phyloP scores from a whole-genome alignment of 2,797 vertebrate species.

The Halcyon leucocephala region DNA sequence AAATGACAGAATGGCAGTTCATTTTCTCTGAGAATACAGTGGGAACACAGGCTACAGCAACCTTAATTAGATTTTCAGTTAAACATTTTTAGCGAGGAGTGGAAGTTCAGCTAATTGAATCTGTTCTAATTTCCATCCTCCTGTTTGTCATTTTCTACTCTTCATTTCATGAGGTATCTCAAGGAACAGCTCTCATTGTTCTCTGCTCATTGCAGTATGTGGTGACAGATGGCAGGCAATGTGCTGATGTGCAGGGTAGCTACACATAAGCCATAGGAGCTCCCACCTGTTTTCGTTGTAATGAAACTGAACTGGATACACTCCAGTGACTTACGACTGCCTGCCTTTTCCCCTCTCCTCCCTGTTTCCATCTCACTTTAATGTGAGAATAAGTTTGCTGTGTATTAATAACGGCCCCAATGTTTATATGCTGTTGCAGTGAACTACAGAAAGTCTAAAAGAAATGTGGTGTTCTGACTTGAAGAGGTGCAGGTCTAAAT shows the following conservation, averaged over 20 bases:
- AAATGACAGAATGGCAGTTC: slow-evolving; percentile 39
- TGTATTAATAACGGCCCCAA: background rate
- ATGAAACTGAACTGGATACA: background rate
- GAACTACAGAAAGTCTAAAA: background rate
- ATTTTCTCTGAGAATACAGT: slow-evolving; percentile 26
- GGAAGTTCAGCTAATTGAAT: slow-evolving; percentile 44
- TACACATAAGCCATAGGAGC: background rate
- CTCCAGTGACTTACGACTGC: background rate
- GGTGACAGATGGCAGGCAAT: slow-evolving; percentile 41
- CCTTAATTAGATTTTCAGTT: slow-evolving; percentile 21
- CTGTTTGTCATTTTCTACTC: background rate
- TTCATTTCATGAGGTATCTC: slow-evolving; percentile 5
- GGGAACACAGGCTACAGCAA: background rate
- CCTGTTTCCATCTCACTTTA: background rate
- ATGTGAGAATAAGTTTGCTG: background rate
- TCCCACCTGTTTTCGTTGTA: slow-evolving; percentile 38
- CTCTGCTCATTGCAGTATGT: slow-evolving; percentile 10
- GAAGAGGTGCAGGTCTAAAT: background rate
- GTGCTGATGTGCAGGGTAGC: background rate
- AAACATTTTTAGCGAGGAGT: slow-evolving; percentile 32
- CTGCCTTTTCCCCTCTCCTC: background rate
- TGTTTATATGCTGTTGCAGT: background rate
- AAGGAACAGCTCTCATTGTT: slow-evolving; percentile 17
- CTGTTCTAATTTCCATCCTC: slow-evolving; percentile 48
- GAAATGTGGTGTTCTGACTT: background rate